Conservation (phyloP, 2,113 vertebrate species). For the Pleuronectes platessa region DNA sequence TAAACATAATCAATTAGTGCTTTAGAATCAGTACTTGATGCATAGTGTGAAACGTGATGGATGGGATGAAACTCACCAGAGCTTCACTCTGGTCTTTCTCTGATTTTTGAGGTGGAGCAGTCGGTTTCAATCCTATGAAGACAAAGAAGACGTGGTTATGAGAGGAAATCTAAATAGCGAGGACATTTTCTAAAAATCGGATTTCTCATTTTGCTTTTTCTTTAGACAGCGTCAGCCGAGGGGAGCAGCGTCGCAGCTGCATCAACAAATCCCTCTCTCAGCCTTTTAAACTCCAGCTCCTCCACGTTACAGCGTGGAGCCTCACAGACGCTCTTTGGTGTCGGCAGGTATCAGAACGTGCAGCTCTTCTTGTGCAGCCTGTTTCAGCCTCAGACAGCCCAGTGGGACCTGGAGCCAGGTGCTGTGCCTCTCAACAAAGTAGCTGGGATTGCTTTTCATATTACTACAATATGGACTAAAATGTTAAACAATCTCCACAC, state of each 20-base stretch:
- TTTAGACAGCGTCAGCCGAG: too few relatives aligned
- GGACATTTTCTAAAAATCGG: too few relatives aligned
- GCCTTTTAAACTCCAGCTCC: slow-evolving; percentile 23
- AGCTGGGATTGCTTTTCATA: background rate
- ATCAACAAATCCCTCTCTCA: slow-evolving; percentile 26
- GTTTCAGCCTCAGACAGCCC: slow-evolving; percentile 21
- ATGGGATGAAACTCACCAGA: slow-evolving; percentile 68
- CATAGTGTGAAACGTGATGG: background rate
- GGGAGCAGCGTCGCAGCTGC: slow-evolving; percentile 6
- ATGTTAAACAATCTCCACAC: background rate
- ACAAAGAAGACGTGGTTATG: slow-evolving; percentile 8
- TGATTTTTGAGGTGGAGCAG: slow-evolving; percentile 58
- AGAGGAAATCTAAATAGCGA: background rate
- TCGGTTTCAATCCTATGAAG: slow-evolving; percentile 72
- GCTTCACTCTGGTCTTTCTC: slow-evolving; percentile 77
- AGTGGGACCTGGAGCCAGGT: slow-evolving; percentile 11
- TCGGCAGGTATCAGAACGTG: slow-evolving; percentile 28
- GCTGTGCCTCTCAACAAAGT: slow-evolving; percentile 2
- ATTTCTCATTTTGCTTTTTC: too few relatives aligned
- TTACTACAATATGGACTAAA: background rate
- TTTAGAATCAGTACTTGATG: slow-evolving; percentile 4
- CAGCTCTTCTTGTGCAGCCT: background rate
- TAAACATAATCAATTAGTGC: background rate
- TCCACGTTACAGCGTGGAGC: slow-evolving; percentile 32
- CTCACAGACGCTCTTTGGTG: slow-evolving; percentile 17